Evolutionary conservation across 2,888 invertebrate genomes (phyloP), one percentile per base, ranked within the genome.

Genomic region (Smittia sp.): DNA sequence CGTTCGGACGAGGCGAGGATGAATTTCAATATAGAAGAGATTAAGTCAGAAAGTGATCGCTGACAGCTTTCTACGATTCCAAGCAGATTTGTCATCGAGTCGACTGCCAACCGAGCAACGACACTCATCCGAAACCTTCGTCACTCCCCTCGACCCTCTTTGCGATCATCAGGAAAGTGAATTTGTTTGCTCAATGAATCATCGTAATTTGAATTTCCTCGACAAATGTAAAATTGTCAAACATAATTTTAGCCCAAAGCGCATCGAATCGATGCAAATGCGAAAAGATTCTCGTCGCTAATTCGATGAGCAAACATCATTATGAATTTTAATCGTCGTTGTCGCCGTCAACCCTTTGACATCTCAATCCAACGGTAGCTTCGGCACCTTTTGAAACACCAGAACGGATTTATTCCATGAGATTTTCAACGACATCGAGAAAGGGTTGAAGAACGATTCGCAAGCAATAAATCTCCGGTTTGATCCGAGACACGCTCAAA

Each of bases 401-500:
- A 32, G 32, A 32, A 32, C 32, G 4, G 32, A 32, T 32, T 32
- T 3, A 32, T 32, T 32, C 32, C 32, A 32, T 32, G 9, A 32
- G 9, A 46, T 46, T 46, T n/a, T 15, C 46, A 13, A n/a, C 46
- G n/a, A n/a, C 46, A 6, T 46, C n/a, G 15, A 13, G 46, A 46
- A 46, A 46, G 46, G 46, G 46, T 46, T 46, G 46, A 46, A 6
- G 32, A 32, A 32, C 32, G 46, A 13, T 46, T 11, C 46, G 46
- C 46, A 46, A 46, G 46, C 46, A 46, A 46, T 46, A 46, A 46
- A 46, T 46, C 46, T 46, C 46, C 11, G 15, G 15, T 46, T 15
- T 46, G 15, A 46, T 46, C 46, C 46, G 46, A n/a, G 46, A 46
- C 46, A 46, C 46, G 46, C 46, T 46, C 46, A 11, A 46, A 46